Conservation (phyloP, 30 jellyfish, hydroid and myxozoan species). For the Chrysaora quinquecirrha region DNA sequence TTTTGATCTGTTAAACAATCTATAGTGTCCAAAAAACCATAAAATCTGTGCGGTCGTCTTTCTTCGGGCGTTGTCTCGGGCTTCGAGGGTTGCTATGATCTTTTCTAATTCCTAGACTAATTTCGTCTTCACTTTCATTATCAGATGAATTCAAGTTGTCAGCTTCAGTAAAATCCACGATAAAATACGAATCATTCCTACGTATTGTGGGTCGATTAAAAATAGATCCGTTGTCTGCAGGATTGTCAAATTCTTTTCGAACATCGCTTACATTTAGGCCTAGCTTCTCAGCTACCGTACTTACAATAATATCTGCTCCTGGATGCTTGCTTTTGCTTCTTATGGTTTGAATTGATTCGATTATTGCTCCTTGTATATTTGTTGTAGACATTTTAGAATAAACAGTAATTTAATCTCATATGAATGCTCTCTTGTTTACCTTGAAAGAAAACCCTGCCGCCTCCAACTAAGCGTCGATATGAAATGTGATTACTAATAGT, state of each 20-base stretch:
- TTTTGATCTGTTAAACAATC: background rate
- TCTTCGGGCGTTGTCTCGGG: background rate
- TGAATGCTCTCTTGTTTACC: too few relatives aligned
- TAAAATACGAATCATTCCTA: background rate
- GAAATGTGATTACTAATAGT: too few relatives aligned
- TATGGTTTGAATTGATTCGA: background rate
- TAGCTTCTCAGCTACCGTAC: background rate
- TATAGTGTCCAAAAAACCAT: background rate
- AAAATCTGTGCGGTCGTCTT: constrained; percentile 8
- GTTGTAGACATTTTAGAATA: background rate
- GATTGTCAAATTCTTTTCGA: background rate
- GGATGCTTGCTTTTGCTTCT: background rate
- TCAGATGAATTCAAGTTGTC: background rate
- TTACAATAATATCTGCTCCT: background rate
- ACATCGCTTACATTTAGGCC: background rate
- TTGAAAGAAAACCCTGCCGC: too few relatives aligned
- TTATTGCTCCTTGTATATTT: background rate
- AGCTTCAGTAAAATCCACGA: background rate
- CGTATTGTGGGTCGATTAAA: background rate
- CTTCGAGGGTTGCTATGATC: background rate
- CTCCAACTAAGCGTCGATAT: too few relatives aligned
- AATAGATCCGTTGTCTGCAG: background rate
- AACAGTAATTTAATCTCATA: background rate
- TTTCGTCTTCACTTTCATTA: background rate
- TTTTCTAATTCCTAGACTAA: background rate